Base-by-base conservation (phyloP, 2,888 invertebrate genomes). In the Eristalis pertinax region DNA sequence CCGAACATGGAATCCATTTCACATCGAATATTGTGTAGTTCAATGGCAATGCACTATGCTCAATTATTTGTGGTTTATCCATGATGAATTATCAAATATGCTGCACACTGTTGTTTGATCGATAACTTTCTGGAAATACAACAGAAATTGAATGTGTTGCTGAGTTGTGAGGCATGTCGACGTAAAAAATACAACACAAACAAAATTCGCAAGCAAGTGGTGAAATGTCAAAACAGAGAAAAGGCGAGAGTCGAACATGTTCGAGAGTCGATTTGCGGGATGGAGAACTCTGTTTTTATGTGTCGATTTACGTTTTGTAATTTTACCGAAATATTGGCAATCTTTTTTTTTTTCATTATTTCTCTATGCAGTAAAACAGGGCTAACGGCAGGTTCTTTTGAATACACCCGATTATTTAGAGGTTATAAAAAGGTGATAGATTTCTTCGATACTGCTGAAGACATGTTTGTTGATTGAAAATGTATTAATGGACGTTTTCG, bases 1-100 rank as follows among this genome's bases (percentile, higher is more conserved):
- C 97, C 3, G 98, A 98, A 91, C 97, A 96, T 0, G 99, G 99
- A 90, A 99, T 96, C 99, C 99, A 99, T 93, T 97, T 97, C n/a
- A 96, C 95, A 91, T 99, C 99, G 92, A 97, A 98, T 29, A 98
- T 93, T 0, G 97, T 97, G 92, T 97, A 98, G 91, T 97, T 95
- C 1, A 98, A 93, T 26, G 96, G 94, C 91, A 97, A 96, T 91
- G 98, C 97, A 43, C 96, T 95, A 91, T 98, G 98, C 79, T 96
- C 95, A 89, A 99, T 97, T 90, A 99, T 96, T 93, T 98, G 98
- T 0, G 98, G 98, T 90, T 97, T 98, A 88, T 97, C 96, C 93
- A 97, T 94, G 29, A 29, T 72, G 22, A 10, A 13, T 38, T 2
- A 50, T 13, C 8, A 56, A 29, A 19, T 7, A 19, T 19, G 4